Conservation (phyloP, 2,113 vertebrate species). For the Nicator chloris region DNA sequence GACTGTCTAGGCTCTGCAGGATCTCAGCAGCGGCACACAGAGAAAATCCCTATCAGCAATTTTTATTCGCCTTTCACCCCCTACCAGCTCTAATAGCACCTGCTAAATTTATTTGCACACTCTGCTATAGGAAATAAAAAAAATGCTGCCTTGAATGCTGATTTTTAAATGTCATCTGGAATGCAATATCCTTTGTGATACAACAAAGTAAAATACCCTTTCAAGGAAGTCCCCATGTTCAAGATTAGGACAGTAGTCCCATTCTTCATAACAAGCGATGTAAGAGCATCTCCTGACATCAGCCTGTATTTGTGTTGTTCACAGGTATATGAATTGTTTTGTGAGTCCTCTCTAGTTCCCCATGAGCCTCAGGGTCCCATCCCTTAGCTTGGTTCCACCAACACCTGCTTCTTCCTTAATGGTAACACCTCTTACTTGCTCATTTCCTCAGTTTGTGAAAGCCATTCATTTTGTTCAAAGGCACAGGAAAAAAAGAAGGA, state of each 20-base stretch:
- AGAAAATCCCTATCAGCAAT: slow-evolving; percentile 37
- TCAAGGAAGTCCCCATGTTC: background rate
- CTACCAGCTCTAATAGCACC: slow-evolving; percentile 22
- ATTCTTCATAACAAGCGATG: background rate
- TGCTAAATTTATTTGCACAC: slow-evolving; percentile 5
- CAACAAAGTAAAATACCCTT: background rate
- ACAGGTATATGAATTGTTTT: background rate
- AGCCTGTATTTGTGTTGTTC: background rate
- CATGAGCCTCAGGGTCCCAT: background rate
- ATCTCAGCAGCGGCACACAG: background rate
- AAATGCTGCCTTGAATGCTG: background rate
- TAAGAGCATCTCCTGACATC: background rate
- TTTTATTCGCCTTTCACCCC: background rate
- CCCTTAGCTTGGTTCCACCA: background rate
- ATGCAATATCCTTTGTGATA: background rate
- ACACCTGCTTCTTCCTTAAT: background rate
- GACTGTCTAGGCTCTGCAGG: background rate
- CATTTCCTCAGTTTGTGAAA: background rate
- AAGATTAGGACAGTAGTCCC: background rate
- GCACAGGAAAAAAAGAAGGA: background rate
- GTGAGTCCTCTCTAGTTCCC: background rate
- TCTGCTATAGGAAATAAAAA: background rate
- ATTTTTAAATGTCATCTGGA: background rate
- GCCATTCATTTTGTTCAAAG: background rate
- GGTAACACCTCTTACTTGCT: background rate